Evolutionary conservation across 2,797 vertebrate genomes (phyloP).

Genomic region (Mormyrus hasselquistii): DNA sequence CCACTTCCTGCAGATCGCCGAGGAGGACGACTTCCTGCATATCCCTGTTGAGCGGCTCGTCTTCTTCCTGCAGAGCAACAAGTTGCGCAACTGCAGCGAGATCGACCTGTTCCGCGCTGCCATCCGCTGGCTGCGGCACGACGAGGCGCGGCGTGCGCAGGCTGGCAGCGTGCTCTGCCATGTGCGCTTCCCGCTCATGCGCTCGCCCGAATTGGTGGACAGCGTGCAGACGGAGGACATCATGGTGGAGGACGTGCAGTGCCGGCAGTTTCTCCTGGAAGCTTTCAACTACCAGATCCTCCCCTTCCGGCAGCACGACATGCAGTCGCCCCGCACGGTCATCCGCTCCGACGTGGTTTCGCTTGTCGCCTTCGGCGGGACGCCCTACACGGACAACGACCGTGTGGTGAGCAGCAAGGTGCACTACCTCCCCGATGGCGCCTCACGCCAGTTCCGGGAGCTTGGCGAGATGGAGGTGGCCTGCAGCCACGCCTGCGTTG

Average conservation of each 20-base stretch:
- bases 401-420: slow-evolving; percentile 81
- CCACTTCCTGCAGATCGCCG: slow-evolving; percentile 90
- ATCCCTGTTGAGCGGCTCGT: slow-evolving; percentile 86
- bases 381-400: slow-evolving; percentile 93
- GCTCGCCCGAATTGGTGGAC: slow-evolving; percentile 89
- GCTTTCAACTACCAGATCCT: slow-evolving; percentile 98
- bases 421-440: slow-evolving; percentile 70
- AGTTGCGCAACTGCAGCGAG: slow-evolving; percentile 83
- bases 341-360: slow-evolving; percentile 81
- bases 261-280: slow-evolving; percentile 87
- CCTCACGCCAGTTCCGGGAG: slow-evolving; percentile 81
- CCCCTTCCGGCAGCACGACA: slow-evolving; percentile 91
- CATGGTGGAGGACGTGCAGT: slow-evolving; percentile 91
- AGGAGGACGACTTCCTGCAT: slow-evolving; percentile 92
- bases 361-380: slow-evolving; percentile 86
- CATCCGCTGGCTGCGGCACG: slow-evolving; percentile 82
- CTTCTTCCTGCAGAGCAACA: slow-evolving; percentile 96
- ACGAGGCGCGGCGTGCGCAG: slow-evolving; percentile 63
- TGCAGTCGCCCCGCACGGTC: slow-evolving; percentile 80
- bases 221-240: slow-evolving; percentile 86
- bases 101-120: slow-evolving; percentile 87
- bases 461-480: slow-evolving; percentile 83
- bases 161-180: slow-evolving; percentile 83
- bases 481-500: slow-evolving; percentile 88
- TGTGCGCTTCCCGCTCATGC: slow-evolving; percentile 94